Conservation (phyloP, 2,113 vertebrate genomes). For the Clarias batrachus region DNA sequence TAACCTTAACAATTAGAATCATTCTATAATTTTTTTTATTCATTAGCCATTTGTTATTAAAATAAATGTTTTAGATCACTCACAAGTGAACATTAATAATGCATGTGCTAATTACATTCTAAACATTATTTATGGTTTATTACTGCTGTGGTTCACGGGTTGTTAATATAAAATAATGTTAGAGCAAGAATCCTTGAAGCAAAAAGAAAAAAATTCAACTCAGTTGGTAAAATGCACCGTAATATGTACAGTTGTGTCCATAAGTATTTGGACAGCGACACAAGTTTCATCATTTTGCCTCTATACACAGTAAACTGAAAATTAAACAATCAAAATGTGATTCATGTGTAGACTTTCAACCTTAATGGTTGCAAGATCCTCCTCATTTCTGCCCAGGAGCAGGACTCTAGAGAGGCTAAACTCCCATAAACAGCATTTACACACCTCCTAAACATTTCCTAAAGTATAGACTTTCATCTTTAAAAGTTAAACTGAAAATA, state of each 20-base stretch:
- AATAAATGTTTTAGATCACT: background rate
- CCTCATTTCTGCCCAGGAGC: too few species aligned
- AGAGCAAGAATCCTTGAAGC: background rate
- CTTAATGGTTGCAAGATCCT: too few species aligned
- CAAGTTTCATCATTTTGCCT: too few species aligned
- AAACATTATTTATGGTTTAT: background rate
- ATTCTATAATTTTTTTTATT: background rate
- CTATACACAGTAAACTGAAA: too few species aligned
- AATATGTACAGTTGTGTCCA: background rate
- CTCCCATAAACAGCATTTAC: too few species aligned
- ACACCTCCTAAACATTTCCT: too few species aligned
- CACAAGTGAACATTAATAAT: background rate
- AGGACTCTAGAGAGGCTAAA: too few species aligned
- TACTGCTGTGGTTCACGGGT: background rate
- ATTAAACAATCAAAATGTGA: too few species aligned
- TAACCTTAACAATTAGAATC: background rate
- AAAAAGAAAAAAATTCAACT: background rate
- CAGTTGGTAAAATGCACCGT: background rate
- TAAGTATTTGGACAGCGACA: too few species aligned
- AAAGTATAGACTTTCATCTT: too few species aligned
- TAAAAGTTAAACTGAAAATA: too few species aligned
- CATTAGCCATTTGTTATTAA: background rate
- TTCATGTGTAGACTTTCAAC: too few species aligned
- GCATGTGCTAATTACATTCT: background rate
- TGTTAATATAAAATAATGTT: background rate